These are phyloP conservation scores for Meloidogyne exigua DNA, from an alignment of 1,140 invertebrate genomes.

Conservation along the genomic window DNA sequence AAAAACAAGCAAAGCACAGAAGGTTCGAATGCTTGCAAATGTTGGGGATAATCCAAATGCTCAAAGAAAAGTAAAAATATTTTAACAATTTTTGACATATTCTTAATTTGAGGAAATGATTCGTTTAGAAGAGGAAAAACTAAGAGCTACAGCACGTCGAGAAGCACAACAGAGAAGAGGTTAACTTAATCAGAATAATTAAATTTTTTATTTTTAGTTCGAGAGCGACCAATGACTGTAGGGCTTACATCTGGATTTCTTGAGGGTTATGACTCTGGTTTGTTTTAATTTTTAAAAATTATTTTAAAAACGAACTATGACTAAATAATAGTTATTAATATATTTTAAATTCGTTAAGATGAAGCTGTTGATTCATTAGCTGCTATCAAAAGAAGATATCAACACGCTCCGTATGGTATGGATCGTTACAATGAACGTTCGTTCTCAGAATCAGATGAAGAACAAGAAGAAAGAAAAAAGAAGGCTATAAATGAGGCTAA, in stretches of 20 bases:
- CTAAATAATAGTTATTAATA: not conserved
- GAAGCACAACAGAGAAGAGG: constrained; percentile 47
- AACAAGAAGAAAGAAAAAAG: constrained; percentile 28
- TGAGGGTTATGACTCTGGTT: constrained; percentile 49
- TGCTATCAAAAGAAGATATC: constrained; percentile 46
- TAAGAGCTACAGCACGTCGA: constrained; percentile 52
- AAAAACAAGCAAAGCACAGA: constrained; percentile 88
- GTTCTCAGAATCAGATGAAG: constrained; percentile 23
- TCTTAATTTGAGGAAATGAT: constrained; percentile 56
- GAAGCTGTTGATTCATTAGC: constrained; percentile 43
- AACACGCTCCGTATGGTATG: constrained; percentile 27
- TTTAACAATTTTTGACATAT: not conserved
- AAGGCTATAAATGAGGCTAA: constrained; percentile 40
- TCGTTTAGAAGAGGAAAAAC: constrained; percentile 55
- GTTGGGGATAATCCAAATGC: constrained; percentile 59
- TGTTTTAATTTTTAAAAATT: not conserved
- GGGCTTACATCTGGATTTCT: constrained; percentile 46
- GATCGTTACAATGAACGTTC: not conserved
- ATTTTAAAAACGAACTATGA: too few relatives aligned
- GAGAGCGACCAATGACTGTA: constrained; percentile 37
- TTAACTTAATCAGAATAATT: not conserved
- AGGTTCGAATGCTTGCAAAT: constrained; percentile 86
- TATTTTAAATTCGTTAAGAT: constrained; percentile 30
- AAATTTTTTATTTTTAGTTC: constrained; percentile 14
- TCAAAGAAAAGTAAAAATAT: constrained; percentile 35